Base-by-base conservation (phyloP, 2,113 vertebrate species). In the Leptocoma aspasia region DNA sequence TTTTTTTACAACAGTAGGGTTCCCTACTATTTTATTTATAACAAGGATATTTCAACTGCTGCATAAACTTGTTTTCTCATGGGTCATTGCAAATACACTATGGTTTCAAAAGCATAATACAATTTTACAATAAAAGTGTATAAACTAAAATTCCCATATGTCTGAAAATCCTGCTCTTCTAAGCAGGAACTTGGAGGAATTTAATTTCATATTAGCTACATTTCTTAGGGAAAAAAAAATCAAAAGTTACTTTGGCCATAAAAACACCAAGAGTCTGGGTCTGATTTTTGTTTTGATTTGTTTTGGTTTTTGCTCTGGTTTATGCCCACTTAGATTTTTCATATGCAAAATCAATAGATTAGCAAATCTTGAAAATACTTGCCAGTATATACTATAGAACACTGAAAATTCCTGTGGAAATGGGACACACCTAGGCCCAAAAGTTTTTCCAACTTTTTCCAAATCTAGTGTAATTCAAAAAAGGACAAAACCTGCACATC, bases 41-140 rank as follows among this genome's bases (percentile, higher is more conserved):
- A 61, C 21, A 11, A 96, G n/a, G 71, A 45, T 92, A 89, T 96
- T 96, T 97, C 95, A 97, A 83, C n/a, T 42, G 61, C 82, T 94
- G 47, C 82, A 78, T 65, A 94, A 89, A 75, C 70, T 45, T 89
- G 53, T 78, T 71, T 52, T 83, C 68, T 88, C 77, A 56, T 54
- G 31, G 60, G 68, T 91, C 54, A 77, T 26, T 87, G 23, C 22
- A 95, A 95, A 92, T 42, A 90, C 54, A 71, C 15, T 89, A 78
- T n/a, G 68, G 60, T 79, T 91, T 97, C 86, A 79, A 28, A 7
- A 80, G 65, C 49, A 82, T 22, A 71, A 47, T 30, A 24, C 0
- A 42, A 7, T 95, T 96, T 97, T 85, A 70, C 82, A 92, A 70
- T 89, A 94, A 71, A 96, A 89, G 21, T 66, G 12, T 41, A 35